A percentile compares a stretch with the other conserved stretches of the same genome.
phyloP scores from a whole-genome alignment of 2,113 vertebrate genomes.

The Corythornis cristatus region DNA sequence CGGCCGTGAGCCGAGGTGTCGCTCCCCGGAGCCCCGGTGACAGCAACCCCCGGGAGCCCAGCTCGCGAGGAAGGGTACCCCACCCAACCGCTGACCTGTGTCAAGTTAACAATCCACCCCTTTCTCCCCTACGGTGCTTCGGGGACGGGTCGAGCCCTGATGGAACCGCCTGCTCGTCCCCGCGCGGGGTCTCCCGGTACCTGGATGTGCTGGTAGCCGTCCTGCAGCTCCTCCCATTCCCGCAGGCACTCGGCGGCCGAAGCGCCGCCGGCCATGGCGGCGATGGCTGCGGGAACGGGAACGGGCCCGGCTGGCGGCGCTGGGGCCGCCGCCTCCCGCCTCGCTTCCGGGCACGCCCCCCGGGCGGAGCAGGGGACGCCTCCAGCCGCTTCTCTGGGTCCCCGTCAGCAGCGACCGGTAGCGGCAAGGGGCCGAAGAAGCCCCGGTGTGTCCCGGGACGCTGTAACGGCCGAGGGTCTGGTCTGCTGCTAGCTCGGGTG shows the following conservation, averaged over 20 bases:
- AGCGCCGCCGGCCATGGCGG: constrained; percentile 43
- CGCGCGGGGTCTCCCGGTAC: constrained; percentile 57
- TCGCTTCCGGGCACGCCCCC: constrained; percentile 26
- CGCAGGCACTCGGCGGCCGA: constrained; percentile 70
- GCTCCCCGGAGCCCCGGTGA: background rate
- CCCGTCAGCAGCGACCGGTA: no score
- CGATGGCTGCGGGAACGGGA: background rate
- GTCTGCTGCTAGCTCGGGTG: no score
- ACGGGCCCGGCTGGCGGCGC: background rate
- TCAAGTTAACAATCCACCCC: no score
- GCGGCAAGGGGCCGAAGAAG: no score
- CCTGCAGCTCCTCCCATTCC: constrained; percentile 87
- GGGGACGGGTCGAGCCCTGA: no score
- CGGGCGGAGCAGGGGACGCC: background rate
- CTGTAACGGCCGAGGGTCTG: no score
- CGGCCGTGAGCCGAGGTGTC: no score
- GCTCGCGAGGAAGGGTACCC: background rate
- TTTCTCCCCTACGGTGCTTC: no score
- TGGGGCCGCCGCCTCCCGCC: background rate
- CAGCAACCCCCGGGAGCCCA: background rate
- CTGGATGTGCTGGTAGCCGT: constrained; percentile 86
- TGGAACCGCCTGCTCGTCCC: background rate
- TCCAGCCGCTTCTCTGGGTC: no score
- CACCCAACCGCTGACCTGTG: background rate
- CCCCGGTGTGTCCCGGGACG: no score